Evolutionary conservation across 2,113 vertebrate genomes (phyloP).

Genomic region (Tragelaphus buxtoni): DNA sequence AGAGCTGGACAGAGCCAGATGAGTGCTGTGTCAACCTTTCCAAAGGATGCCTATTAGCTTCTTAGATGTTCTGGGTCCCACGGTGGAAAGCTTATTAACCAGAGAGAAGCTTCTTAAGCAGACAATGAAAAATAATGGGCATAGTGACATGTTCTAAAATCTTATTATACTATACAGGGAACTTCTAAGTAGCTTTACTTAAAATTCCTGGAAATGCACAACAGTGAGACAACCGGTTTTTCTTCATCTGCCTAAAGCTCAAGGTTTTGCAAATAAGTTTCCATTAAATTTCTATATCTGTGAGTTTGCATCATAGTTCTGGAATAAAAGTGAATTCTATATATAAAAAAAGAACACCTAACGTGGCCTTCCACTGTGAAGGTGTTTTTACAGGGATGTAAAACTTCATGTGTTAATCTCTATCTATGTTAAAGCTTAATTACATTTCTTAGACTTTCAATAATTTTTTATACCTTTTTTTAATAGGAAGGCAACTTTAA

Average conservation of each 20-base stretch:
- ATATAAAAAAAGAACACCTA: neutral
- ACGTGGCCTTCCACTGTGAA: neutral
- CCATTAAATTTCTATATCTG: neutral
- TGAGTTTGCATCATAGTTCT: neutral
- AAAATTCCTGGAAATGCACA: slow-evolving; percentile 46
- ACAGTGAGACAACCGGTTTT: neutral
- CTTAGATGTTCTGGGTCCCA: slow-evolving; percentile 36
- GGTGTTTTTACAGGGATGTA: neutral
- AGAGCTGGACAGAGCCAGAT: neutral
- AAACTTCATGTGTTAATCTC: neutral
- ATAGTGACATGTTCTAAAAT: slow-evolving; percentile 43
- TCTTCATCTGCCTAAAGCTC: slow-evolving; percentile 1
- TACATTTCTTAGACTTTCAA: neutral
- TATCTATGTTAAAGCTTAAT: neutral
- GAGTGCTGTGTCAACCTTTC: neutral
- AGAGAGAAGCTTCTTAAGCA: slow-evolving; percentile 44
- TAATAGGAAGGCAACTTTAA: neutral
- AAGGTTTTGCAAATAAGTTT: slow-evolving; percentile 1
- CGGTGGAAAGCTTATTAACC: slow-evolving; percentile 32
- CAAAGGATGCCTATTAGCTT: neutral
- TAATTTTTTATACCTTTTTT: neutral
- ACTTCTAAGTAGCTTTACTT: slow-evolving; percentile 53
- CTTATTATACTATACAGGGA: slow-evolving; percentile 40
- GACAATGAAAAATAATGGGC: slow-evolving; percentile 53
- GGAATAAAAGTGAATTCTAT: neutral